These are phyloP conservation scores for Dryococelus australis DNA, from an alignment of 2,888 invertebrate genomes.

Conservation along the genomic window DNA sequence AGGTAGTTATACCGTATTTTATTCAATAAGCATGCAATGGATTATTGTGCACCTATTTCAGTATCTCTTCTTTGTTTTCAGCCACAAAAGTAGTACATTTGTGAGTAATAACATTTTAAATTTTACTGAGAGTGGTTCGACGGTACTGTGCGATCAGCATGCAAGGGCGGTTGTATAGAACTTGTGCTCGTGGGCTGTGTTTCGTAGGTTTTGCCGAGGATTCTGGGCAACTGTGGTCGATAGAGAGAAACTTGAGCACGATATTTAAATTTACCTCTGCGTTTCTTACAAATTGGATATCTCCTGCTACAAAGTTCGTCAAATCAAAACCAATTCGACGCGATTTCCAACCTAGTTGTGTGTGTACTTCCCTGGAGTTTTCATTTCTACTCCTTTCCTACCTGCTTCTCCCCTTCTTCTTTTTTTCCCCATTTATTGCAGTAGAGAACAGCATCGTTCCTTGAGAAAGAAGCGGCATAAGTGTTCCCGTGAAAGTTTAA, in stretches of 20 bases:
- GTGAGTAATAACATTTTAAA: too few species aligned
- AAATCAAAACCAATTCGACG: constrained; percentile 32
- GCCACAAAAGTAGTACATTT: too few species aligned
- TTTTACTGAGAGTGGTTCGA: too few species aligned
- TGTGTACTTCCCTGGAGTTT: not conserved
- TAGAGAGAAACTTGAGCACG: not conserved
- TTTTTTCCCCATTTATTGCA: not conserved
- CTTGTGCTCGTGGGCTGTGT: too few species aligned
- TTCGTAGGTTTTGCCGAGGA: too few species aligned
- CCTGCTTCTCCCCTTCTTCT: not conserved
- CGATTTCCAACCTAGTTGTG: constrained; percentile 27
- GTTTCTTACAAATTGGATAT: constrained; percentile 26
- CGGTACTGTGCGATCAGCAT: too few species aligned
- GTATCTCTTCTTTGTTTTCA: too few species aligned
- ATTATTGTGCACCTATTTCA: too few species aligned
- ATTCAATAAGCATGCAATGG: too few species aligned
- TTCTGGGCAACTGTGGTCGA: not conserved
- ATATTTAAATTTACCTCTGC: constrained; percentile 23
- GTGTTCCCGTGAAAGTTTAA: not conserved
- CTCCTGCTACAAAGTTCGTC: constrained; percentile 23
- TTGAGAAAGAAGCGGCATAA: not conserved
- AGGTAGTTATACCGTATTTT: too few species aligned
- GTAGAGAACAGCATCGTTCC: not conserved
- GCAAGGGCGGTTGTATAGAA: too few species aligned
- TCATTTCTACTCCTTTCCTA: not conserved